Conservation (phyloP, 2,113 vertebrate genomes). For the Gila orcuttii region DNA sequence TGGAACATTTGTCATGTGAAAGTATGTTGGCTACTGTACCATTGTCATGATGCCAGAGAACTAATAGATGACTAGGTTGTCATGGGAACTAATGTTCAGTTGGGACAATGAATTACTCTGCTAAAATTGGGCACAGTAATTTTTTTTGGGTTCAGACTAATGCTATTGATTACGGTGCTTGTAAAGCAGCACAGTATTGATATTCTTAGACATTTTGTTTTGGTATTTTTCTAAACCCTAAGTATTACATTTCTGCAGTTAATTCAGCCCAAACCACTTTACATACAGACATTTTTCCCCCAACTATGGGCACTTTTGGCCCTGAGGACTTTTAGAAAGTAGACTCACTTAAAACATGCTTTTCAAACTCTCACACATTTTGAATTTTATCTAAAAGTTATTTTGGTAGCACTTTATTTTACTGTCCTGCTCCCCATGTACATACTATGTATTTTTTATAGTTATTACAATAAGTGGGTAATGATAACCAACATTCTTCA, state of each 20-base stretch:
- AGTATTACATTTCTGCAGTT: not conserved
- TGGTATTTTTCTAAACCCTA: not conserved
- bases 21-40: conserved; percentile 16
- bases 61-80: conserved; percentile 43
- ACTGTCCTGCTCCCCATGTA: no score
- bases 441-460: no score
- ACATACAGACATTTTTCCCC: not conserved
- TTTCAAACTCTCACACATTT: not conserved
- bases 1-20: conserved; percentile 20
- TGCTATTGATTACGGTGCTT: conserved; percentile 25
- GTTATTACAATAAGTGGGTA: no score
- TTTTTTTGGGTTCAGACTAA: not conserved
- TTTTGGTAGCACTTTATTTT: no score
- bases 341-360: not conserved
- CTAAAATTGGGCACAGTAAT: not conserved
- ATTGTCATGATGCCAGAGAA: conserved; percentile 21
- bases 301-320: not conserved
- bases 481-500: no score
- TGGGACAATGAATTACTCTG: conserved; percentile 23
- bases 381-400: no score
- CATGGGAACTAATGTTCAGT: conserved; percentile 42
- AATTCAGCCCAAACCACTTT: conserved; percentile 9
- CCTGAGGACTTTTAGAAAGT: conserved; percentile 1
- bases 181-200: conserved; percentile 8
- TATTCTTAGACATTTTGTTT: conserved; percentile 5